A percentile compares a stretch with the other conserved stretches of the same genome.
phyloP scores from a whole-genome alignment of 2,888 invertebrate species.

The Papilio gigon region DNA sequence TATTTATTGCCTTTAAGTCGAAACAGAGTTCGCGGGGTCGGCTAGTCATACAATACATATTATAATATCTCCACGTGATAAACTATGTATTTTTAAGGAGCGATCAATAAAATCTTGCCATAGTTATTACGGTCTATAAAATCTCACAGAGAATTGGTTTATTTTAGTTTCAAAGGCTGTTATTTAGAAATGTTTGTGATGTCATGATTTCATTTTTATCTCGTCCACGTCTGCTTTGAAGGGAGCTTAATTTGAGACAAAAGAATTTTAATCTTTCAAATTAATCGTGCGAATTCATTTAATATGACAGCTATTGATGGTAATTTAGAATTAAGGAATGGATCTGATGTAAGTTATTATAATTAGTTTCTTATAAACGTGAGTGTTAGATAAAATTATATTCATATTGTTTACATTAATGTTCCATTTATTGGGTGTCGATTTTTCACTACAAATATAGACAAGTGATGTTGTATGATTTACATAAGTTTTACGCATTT shows the following conservation, averaged over 20 bases:
- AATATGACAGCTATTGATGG: no score
- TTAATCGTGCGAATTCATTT: not conserved
- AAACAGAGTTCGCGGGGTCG: no score
- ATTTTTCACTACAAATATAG: not conserved
- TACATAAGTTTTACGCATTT: no score
- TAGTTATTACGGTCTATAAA: slow-evolving; percentile 17
- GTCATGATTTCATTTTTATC: slow-evolving; percentile 24
- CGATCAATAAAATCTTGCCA: slow-evolving; percentile 17
- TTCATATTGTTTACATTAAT: not conserved
- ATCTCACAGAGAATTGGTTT: slow-evolving; percentile 19
- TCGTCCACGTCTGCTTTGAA: not conserved
- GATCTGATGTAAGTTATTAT: no score
- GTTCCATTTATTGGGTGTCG: not conserved
- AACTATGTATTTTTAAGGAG: slow-evolving; percentile 4
- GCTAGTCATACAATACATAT: not conserved
- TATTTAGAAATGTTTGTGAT: slow-evolving; percentile 25
- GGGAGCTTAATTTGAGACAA: slow-evolving; percentile 14
- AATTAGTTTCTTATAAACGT: no score
- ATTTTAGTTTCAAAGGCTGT: slow-evolving; percentile 32
- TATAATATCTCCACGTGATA: not conserved
- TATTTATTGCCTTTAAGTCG: no score
- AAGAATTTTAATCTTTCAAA: not conserved
- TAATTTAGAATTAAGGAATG: no score
- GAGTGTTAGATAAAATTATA: no score
- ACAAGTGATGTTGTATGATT: not conserved